Conservation (phyloP, 2,888 invertebrate genomes). For the Orthosia cruda region DNA sequence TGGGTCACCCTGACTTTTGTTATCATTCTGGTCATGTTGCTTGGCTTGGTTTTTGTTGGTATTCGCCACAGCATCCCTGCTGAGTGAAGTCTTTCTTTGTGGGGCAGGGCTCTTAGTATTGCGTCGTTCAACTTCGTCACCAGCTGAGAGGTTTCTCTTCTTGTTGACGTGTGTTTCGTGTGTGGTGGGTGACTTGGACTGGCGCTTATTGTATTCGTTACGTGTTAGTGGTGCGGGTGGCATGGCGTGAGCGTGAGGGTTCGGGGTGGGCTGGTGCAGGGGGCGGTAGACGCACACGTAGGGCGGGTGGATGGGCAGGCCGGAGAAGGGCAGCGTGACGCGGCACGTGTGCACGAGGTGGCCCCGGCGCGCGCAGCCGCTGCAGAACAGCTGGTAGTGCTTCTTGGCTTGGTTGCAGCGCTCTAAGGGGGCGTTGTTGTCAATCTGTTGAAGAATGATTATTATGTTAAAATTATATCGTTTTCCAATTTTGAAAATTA, state of each 20-base stretch:
- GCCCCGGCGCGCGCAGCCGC: slow-evolving; percentile 91
- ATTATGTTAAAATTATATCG: slow-evolving; percentile 6
- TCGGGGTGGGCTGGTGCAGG: slow-evolving; percentile 63
- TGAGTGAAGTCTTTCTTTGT: slow-evolving; percentile 72
- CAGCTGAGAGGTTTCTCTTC: slow-evolving; percentile 75
- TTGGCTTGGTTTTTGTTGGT: slow-evolving; percentile 59
- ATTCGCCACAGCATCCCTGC: slow-evolving; percentile 65
- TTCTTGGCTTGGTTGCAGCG: slow-evolving; percentile 81
- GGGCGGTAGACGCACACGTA: slow-evolving; percentile 83
- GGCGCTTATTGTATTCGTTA: slow-evolving; percentile 78
- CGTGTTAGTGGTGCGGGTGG: slow-evolving; percentile 27
- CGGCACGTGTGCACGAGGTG: slow-evolving; percentile 89
- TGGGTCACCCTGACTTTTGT: slow-evolving; percentile 46
- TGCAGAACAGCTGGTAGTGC: slow-evolving; percentile 87
- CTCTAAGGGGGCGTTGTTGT: slow-evolving; percentile 82
- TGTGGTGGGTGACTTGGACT: slow-evolving; percentile 84
- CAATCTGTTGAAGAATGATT: slow-evolving; percentile 82
- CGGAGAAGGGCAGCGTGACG: slow-evolving; percentile 83
- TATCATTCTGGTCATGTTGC: slow-evolving; percentile 53
- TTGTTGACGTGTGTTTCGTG: slow-evolving; percentile 83
- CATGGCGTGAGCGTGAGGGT: slow-evolving; percentile 7
- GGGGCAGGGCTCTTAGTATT: slow-evolving; percentile 69
- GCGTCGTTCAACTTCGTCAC: slow-evolving; percentile 70
- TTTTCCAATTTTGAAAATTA: background rate
- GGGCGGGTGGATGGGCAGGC: slow-evolving; percentile 85